Percentiles rank a stretch among this genome's conserved stretches.
These are phyloP conservation scores for Aphidoletes aphidimyza DNA, from an alignment of 2,888 invertebrate genomes.

Conservation along the genomic window DNA sequence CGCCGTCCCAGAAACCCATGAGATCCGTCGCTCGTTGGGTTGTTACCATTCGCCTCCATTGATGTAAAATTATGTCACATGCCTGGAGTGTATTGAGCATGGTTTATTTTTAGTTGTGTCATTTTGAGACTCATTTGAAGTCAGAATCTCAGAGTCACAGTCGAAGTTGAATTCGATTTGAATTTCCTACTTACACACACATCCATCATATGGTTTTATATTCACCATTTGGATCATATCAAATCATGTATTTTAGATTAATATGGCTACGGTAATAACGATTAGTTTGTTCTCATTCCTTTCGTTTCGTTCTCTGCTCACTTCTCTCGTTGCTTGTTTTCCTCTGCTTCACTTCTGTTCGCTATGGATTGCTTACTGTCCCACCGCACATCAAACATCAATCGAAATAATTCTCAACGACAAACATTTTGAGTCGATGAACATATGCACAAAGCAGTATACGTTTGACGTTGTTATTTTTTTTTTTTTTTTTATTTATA, in stretches of 20 bases:
- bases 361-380: neutral
- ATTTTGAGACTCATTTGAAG: no score
- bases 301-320: neutral
- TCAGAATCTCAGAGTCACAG: no score
- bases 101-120: neutral
- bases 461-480: no score
- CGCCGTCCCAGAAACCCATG: neutral
- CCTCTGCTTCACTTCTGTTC: neutral
- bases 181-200: neutral
- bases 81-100: neutral
- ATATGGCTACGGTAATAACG: conserved; percentile 16
- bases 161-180: no score
- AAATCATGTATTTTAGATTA: conserved; percentile 33
- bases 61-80: conserved; percentile 6
- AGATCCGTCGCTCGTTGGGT: neutral
- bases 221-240: neutral
- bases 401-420: neutral
- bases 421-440: conserved; percentile 1
- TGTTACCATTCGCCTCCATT: no score
- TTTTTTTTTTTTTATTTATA: no score
- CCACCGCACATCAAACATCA: neutral
- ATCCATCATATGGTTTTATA: neutral
- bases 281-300: conserved; percentile 3
- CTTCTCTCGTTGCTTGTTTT: neutral
- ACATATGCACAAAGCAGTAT: conserved; percentile 24